phyloP scores from a whole-genome alignment of 2,797 vertebrate species.

The Paguma larvata region DNA sequence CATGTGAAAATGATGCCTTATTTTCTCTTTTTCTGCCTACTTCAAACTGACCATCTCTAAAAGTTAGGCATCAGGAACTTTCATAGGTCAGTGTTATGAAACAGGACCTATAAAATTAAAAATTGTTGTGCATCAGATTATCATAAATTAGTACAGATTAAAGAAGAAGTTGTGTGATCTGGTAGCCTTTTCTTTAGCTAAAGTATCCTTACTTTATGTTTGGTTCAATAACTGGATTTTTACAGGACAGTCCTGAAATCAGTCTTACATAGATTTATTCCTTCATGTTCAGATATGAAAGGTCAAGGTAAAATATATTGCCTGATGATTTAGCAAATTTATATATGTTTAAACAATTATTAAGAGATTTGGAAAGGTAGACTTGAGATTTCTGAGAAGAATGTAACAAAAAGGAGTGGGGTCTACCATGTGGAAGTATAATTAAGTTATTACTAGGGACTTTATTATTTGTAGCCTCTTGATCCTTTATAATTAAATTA shows the following conservation, averaged over 20 bases:
- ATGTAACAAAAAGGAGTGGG: background rate
- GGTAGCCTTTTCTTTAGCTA: background rate
- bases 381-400: background rate
- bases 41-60: background rate
- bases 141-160: background rate
- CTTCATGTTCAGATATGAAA: background rate
- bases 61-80: no score
- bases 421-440: background rate
- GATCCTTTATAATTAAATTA: constrained; percentile 55
- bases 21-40: background rate
- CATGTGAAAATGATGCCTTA: background rate
- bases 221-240: background rate
- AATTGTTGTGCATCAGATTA: background rate
- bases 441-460: constrained; percentile 3
- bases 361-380: background rate
- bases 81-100: background rate
- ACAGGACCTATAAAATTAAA: background rate
- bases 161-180: background rate
- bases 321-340: background rate
- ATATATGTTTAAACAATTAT: background rate
- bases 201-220: background rate
- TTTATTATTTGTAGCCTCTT: constrained; percentile 48
- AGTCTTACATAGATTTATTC: background rate
- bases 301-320: background rate
- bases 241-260: background rate